Evolutionary conservation across 2,113 vertebrate species (phyloP).

Genomic region (Oceanodroma tethys): DNA sequence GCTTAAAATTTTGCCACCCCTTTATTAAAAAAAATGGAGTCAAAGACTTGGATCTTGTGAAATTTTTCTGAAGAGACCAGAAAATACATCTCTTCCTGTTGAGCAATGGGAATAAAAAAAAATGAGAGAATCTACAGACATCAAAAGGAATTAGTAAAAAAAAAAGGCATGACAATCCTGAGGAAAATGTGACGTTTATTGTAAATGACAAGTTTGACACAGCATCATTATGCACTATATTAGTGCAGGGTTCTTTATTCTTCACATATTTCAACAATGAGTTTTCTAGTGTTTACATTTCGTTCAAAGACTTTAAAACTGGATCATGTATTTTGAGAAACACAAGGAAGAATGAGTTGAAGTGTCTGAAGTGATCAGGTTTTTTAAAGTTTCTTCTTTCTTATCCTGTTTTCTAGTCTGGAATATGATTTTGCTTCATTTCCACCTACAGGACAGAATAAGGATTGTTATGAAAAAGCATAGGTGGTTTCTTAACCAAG

Average conservation of each 20-base stretch:
- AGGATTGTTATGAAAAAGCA: constrained; percentile 41
- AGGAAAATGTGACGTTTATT: constrained; percentile 71
- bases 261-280: constrained; percentile 80
- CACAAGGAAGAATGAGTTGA: constrained; percentile 60
- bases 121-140: constrained; percentile 51
- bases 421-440: constrained; percentile 61
- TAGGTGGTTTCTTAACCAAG: constrained; percentile 54
- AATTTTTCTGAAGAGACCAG: constrained; percentile 53
- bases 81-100: constrained; percentile 69
- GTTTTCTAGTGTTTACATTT: constrained; percentile 90
- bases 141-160: constrained; percentile 49
- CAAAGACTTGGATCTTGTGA: constrained; percentile 46
- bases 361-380: constrained; percentile 68
- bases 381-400: constrained; percentile 69
- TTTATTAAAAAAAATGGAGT: constrained; percentile 55
- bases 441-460: constrained; percentile 53
- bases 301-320: constrained; percentile 67
- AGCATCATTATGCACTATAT: constrained; percentile 90
- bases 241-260: constrained; percentile 87
- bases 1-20: constrained; percentile 59
- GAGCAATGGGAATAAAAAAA: constrained; percentile 49
- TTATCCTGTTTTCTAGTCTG: constrained; percentile 71
- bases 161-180: constrained; percentile 76
- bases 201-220: constrained; percentile 71
- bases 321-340: constrained; percentile 70